These are phyloP conservation scores for Sinodicranocentrus sp. DNA, from an alignment of 2,888 invertebrate genomes.

Conservation along the genomic window DNA sequence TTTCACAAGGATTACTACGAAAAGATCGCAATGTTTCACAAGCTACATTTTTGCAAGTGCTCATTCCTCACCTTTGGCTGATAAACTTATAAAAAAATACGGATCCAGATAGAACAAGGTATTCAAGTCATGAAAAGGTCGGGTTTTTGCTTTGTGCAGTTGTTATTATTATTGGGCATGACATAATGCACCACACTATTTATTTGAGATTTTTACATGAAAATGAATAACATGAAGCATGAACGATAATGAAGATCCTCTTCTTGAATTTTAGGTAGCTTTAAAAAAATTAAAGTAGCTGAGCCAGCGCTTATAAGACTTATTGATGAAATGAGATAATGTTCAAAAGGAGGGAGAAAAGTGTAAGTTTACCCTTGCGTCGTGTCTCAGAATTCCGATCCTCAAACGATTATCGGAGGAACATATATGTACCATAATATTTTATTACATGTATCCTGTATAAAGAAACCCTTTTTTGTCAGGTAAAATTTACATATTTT, in stretches of 20 bases:
- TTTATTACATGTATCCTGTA: constrained; percentile 43
- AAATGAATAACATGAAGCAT: neutral
- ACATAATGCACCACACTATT: constrained; percentile 65
- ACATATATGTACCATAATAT: no score
- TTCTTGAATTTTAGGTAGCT: constrained; percentile 10
- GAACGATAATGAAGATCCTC: neutral
- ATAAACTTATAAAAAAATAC: constrained; percentile 1
- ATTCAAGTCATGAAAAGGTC: constrained; percentile 56
- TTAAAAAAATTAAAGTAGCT: constrained; percentile 9
- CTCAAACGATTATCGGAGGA: no score
- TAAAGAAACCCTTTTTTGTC: constrained; percentile 49
- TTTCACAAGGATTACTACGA: constrained; percentile 31
- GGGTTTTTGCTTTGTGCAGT: constrained; percentile 39
- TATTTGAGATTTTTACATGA: neutral
- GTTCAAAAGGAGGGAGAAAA: neutral
- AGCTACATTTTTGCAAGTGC: constrained; percentile 15
- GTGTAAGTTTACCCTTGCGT: neutral
- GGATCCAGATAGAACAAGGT: constrained; percentile 64
- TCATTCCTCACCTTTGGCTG: constrained; percentile 16
- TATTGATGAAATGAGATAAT: neutral
- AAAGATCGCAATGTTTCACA: no score
- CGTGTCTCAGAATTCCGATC: constrained; percentile 20
- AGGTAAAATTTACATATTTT: no score
- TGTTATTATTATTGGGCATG: constrained; percentile 68
- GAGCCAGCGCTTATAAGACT: neutral